phyloP scores from a whole-genome alignment of 1,140 invertebrate genomes.

The Drosophila burlai region DNA sequence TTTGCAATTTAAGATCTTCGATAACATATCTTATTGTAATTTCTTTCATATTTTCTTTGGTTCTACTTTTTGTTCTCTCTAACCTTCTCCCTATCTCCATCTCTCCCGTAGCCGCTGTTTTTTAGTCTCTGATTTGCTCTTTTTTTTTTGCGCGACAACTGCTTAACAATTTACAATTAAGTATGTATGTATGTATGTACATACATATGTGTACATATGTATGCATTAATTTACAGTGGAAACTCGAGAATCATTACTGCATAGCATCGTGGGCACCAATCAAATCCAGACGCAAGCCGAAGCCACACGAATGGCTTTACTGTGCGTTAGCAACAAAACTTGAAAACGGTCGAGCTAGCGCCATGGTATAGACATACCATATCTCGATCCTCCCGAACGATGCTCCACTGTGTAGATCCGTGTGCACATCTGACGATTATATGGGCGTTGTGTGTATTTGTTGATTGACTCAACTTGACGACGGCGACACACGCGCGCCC shows the following conservation, averaged over 20 bases:
- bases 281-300: background rate
- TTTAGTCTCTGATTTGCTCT: constrained; percentile 27
- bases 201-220: too few relatives aligned
- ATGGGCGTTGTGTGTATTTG: constrained; percentile 30
- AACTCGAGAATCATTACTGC: background rate
- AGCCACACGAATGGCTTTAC: background rate
- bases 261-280: background rate
- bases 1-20: constrained; percentile 19
- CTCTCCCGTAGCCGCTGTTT: background rate
- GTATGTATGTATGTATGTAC: constrained; percentile 19
- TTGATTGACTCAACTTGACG: constrained; percentile 69
- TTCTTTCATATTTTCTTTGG: background rate
- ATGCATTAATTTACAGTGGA: constrained; percentile 20
- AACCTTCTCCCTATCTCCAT: background rate
- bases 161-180: constrained; percentile 57
- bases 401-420: constrained; percentile 18
- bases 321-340: too few relatives aligned
- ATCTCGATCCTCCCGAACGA: background rate
- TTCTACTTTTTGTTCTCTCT: constrained; percentile 8
- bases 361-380: background rate
- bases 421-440: constrained; percentile 28
- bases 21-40: background rate
- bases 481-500: constrained; percentile 53
- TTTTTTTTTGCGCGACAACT: constrained; percentile 48
- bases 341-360: background rate